Evolutionary conservation across 2,113 vertebrate species (phyloP), one percentile per base, ranked within the genome.

Genomic region (Pagrus major): DNA sequence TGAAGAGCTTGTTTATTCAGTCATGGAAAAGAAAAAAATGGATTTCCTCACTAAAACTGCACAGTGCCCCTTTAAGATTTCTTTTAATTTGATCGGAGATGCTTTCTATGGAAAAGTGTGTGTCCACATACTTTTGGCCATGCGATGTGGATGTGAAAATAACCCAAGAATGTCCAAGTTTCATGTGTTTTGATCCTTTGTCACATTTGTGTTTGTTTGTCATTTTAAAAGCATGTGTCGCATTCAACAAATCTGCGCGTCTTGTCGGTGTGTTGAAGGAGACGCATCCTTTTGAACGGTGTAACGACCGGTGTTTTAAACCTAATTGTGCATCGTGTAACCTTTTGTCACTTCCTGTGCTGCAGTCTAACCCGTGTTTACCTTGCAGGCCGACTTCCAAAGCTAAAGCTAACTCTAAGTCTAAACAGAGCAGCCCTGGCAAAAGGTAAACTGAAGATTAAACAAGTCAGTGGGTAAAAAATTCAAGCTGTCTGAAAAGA

Each of bases 361-460:
- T 86, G 68, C 61, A 29, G 67, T 84, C 85, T 94, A 92, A 93
- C 90, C 78, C 84, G 15, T 96, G 94, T 96, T 95, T 96, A 92
- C 96, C 86, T 98, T 97, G 89, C 96, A 97, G 97, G 95, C 94
- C 85, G 90, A 76, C 92, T 85, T 71, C 92, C 94, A 96, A 96
- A 93, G 88, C 91, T 95, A 97, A 96, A 94, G 91, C 94, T 95
- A 96, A 94, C 64, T 86, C 61, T 95, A 95, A 93, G 72, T 90
- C 54, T 95, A 96, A 95, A 94, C 88, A 86, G 81, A 93, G 93
- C 95, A 94, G 88, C 79, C 1, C 94, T 82, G 94, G 92, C 84
- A 95, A 95, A 95, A 97, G 97, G 97, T 97, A 97, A 97, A 90
- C 84, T 86, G 72, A 88, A 92, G 78, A 74, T n/a, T 25, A 39